Evolutionary conservation across 2,797 vertebrate species (phyloP), one percentile per base, ranked within the genome.

Genomic region (Sebastes glaucus): DNA sequence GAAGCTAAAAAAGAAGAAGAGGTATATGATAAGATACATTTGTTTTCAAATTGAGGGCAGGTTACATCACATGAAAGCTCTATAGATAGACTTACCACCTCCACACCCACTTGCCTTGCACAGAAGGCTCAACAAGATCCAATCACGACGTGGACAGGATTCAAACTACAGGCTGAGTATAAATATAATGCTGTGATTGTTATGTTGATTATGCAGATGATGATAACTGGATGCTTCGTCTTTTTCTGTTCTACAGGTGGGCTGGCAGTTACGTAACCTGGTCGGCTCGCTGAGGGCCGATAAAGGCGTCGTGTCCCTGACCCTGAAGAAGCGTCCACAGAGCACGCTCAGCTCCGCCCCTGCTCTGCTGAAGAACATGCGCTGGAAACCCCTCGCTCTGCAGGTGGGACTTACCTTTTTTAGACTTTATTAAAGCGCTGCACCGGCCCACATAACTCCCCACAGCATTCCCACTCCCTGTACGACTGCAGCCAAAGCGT

Each of bases 231-330:
- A 25, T 4, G 32, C 16, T 38, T 14, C 2, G 55, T 27, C 18
- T 0, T n/a, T 0, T 28, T 57, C 80, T 53, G 74, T 46, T 80
- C 91, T 85, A 80, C 89, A 98, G 97, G 97, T 99, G 92, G 97
- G 97, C 92, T 98, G 97, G 97, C 97, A 98, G 94, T 90, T 99
- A 61, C 97, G 97, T 82, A 98, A 97, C 93, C 93, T 98, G 74
- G 97, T 98, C 18, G 97, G 96, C 86, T 97, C 97, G 2, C 87
- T 98, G 93, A 91, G 97, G 56, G 97, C 97, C 76, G 97, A 97
- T 91, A 97, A 97, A 88, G 97, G 96, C 32, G 96, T 96, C 8
- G 97, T 98, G 89, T 97, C 96, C 69, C 93, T 99, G 94, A 97
- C 97, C 70, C 93, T 98, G 93, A 97, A 98, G 94, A 97, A 98